Evolutionary conservation across 2,888 invertebrate species (phyloP).

Genomic region (Schrankia costaestrigalis): DNA sequence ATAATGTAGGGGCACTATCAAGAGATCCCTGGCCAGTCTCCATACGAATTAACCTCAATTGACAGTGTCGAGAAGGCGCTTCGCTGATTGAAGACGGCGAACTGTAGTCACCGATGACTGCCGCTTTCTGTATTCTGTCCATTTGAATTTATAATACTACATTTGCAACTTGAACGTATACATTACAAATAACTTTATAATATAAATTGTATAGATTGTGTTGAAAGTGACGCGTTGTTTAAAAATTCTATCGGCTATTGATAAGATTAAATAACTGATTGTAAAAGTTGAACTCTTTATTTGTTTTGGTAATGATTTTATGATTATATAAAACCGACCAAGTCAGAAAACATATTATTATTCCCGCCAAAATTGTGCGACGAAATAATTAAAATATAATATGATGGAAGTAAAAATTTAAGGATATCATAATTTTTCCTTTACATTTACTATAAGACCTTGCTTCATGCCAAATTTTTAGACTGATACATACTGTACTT

Average conservation of each 20-base stretch:
- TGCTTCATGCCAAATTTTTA: too few species aligned
- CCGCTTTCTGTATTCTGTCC: conserved; percentile 46
- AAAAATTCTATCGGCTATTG: conserved; percentile 18
- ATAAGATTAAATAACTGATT: conserved; percentile 27
- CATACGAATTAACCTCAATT: conserved; percentile 79
- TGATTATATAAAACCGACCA: too few species aligned
- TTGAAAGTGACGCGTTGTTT: conserved; percentile 11
- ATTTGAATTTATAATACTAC: conserved; percentile 46
- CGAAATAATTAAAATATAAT: too few species aligned
- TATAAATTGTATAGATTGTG: conserved; percentile 2
- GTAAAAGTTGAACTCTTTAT: too few species aligned
- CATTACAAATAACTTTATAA: conserved; percentile 2
- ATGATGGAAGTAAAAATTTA: too few species aligned
- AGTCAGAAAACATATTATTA: too few species aligned
- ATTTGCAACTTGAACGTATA: conserved; percentile 21
- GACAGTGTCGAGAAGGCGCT: conserved; percentile 74
- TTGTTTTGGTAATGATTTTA: too few species aligned
- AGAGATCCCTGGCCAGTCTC: conserved; percentile 74
- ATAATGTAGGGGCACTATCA: conserved; percentile 68
- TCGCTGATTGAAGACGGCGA: conserved; percentile 74
- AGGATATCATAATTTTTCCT: too few species aligned
- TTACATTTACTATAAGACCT: too few species aligned
- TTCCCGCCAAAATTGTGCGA: too few species aligned
- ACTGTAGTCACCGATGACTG: conserved; percentile 55
- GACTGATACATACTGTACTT: too few species aligned